phyloP scores from a whole-genome alignment of 53 echinoderm and acorn worm species.

The Antedon mediterranea region DNA sequence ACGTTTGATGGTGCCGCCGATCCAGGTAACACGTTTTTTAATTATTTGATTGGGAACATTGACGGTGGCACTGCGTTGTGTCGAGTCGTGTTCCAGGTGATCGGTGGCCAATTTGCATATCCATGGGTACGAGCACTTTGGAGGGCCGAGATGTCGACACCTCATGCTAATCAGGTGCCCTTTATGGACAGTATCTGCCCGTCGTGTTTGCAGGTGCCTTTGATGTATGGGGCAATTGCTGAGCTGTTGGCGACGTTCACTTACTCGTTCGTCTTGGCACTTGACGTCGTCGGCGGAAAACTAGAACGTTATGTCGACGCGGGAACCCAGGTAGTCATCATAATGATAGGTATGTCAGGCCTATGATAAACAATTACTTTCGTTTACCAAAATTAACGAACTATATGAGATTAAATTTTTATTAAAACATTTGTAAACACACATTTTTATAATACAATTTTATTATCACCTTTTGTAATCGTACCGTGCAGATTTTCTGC shows the following conservation, averaged over 20 bases:
- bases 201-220: conserved; percentile 7
- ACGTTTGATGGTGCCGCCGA: conserved; percentile 89
- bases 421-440: too few relatives aligned
- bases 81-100: conserved; percentile 45
- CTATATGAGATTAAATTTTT: too few relatives aligned
- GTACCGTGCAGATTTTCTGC: too few relatives aligned
- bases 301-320: conserved; percentile 41
- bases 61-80: conserved; percentile 11
- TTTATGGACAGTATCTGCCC: background rate
- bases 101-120: conserved; percentile 48
- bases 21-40: conserved; percentile 53
- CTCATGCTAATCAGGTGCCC: background rate
- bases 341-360: conserved; percentile 54
- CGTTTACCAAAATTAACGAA: too few relatives aligned
- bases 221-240: conserved; percentile 28
- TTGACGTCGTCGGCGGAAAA: conserved; percentile 35
- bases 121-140: conserved; percentile 5
- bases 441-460: too few relatives aligned
- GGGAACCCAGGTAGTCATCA: conserved; percentile 51
- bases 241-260: conserved; percentile 64
- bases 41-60: conserved; percentile 31
- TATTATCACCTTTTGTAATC: too few relatives aligned
- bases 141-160: background rate
- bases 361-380: too few relatives aligned
- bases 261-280: conserved; percentile 45